phyloP scores from a whole-genome alignment of 1,140 invertebrate species.

The Pseudobourletiella spinata region DNA sequence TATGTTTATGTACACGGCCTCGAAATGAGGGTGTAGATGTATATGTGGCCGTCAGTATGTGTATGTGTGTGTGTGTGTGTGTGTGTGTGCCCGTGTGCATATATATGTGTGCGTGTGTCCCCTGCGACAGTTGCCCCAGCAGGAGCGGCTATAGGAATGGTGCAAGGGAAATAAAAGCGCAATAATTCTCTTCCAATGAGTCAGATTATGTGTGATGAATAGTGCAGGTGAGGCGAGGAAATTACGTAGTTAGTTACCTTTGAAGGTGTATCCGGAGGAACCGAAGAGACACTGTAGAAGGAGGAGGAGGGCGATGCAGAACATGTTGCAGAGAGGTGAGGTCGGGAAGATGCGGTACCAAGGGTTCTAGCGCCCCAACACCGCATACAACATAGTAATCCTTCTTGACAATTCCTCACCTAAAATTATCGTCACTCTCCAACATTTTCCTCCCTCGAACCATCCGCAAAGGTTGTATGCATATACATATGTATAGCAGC shows the following conservation, averaged over 20 bases:
- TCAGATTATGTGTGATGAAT: not conserved
- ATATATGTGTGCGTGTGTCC: too few species aligned
- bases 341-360: constrained; percentile 28
- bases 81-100: not conserved
- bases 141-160: too few species aligned
- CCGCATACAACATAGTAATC: constrained; percentile 29
- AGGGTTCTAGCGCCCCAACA: constrained; percentile 24
- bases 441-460: constrained; percentile 15
- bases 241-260: constrained; percentile 24
- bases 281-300: constrained; percentile 36
- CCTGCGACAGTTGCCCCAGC: not conserved
- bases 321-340: constrained; percentile 34
- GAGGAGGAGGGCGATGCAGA: constrained; percentile 36
- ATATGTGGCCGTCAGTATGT: not conserved
- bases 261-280: constrained; percentile 35
- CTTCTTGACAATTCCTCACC: constrained; percentile 23
- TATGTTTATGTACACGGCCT: not conserved
- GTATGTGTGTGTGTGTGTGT: not conserved
- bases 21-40: not conserved
- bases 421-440: constrained; percentile 30
- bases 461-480: too few species aligned
- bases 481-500: too few species aligned
- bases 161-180: too few species aligned
- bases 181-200: not conserved
- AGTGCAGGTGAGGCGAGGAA: not conserved